Base-by-base conservation (phyloP, 2,888 invertebrate species). In the Aradus depressus region DNA sequence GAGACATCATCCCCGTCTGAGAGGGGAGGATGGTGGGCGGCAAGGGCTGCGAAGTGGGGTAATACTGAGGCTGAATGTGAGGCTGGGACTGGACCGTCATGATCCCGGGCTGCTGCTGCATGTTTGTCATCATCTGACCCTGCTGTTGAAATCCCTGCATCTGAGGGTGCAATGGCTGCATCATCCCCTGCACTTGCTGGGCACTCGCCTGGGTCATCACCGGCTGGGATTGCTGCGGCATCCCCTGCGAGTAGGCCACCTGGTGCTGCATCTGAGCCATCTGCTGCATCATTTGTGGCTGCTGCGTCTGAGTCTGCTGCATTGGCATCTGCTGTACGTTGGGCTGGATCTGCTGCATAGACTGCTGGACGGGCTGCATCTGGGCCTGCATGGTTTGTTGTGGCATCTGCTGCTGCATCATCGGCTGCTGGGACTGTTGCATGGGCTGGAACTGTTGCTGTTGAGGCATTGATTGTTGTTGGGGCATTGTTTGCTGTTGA, bases 91-190 rank as follows among this genome's bases (percentile, higher is more conserved):
- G 56, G 4, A 55, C 50, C 18, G 35, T 44, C 42, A 52, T 56
- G 47, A 57, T 49, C 37, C 53, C 49, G 10, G 55, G 59, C 35
- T 57, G 58, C 6, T 48, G 49, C 10, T 44, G 50, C 34, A 55
- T 50, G 26, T 50, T 50, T 18, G 53, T 23, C 45, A 54, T 54
- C 53, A 56, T 56, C 22, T 51, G 44, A 5, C 37, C 37, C 14
- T 19, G 44, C 43, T 48, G 51, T 41, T 50, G 53, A 44, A 50
- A 55, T 31, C 51, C 57, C 45, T 71, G 67, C 73, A 71, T 57
- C 68, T 72, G 8, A 55, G 73, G 72, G 61, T 73, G 73, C 34
- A 71, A 64, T 59, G 73, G 73, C 61, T 73, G 73, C 68, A 73
- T 70, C 58, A 65, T 67, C 56, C 73, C 71, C 60, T 38, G 50